phyloP scores from a whole-genome alignment of 2,113 vertebrate species.

The Lonchura striata region DNA sequence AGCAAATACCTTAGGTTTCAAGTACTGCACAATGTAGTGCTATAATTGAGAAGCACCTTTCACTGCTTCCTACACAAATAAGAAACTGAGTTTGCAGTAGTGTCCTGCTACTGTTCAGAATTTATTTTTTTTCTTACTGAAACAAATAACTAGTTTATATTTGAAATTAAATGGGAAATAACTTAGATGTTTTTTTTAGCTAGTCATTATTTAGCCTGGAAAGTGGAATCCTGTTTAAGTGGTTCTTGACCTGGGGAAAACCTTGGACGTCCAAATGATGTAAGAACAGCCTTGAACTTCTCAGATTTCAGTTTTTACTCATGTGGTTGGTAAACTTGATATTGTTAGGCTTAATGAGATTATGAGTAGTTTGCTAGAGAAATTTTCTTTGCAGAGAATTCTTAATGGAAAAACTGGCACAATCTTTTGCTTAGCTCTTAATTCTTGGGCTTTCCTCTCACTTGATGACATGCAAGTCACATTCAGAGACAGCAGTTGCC shows the following conservation, averaged over 20 bases:
- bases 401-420: conserved; percentile 28
- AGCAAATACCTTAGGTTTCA: background rate
- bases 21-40: background rate
- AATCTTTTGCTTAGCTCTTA: background rate
- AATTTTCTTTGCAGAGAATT: background rate
- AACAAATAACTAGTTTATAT: background rate
- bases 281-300: background rate
- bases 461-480: background rate
- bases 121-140: background rate
- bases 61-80: background rate
- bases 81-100: background rate
- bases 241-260: background rate
- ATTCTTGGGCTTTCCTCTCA: background rate
- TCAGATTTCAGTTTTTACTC: background rate
- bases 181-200: background rate
- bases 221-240: background rate
- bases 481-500: background rate
- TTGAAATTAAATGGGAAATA: background rate
- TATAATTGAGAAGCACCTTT: background rate
- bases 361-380: background rate
- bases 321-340: background rate
- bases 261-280: background rate
- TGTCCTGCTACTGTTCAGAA: background rate
- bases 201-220: background rate
- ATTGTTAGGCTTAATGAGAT: conserved; percentile 27